Base-by-base conservation (phyloP, 92 coral and sea anemone species). In the Porites lobata region DNA sequence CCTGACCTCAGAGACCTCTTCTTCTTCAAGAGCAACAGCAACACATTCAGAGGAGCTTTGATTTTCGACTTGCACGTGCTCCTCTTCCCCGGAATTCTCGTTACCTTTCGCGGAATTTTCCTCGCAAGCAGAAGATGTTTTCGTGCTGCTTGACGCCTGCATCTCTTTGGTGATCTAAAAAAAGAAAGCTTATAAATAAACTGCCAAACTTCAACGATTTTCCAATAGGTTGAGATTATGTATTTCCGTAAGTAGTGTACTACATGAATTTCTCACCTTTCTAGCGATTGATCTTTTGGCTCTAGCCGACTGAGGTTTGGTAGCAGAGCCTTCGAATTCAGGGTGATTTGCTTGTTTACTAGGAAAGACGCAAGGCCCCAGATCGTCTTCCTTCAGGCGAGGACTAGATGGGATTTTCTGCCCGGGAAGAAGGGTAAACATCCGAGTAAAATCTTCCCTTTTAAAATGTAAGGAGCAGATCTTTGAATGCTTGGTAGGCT, bases 381-480 rank as follows among this genome's bases (percentile, higher is more conserved):
- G 29, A 19, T 66, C 83, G 65, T 82, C 87, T 54, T 12, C 59
- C n/a, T 47, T 63, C 50, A 80, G 47, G 29, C 74, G n/a, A 29
- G 78, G 84, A 17, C 7, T 0, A 18, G 58, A 50, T 15, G 15
- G 84, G 1, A 6, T 61, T 19, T 43, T 19, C 18, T 75, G 59
- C 22, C 69, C 75, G 13, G 83, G 74, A 58, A 79, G 53, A 19
- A 52, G 6, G 18, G 84, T 58, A 13, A 22, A 79, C 86, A 67
- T 9, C 17, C 83, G 7, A 19, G 43, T 24, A 52, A 65, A 82
- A 69, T 81, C 87, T 65, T 82, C 43, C 47, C 24, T 57, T 54
- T 32, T 68, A 56, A 82, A 82, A 82, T 82, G 87, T 38, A 18
- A 14, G 52, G 87, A 82, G 78, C 83, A 82, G 29, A 82, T 82